A percentile compares a stretch with the other conserved stretches of the same genome.
These are phyloP conservation scores for Volucella inflata DNA, from an alignment of 2,888 invertebrate genomes.

Conservation along the genomic window DNA sequence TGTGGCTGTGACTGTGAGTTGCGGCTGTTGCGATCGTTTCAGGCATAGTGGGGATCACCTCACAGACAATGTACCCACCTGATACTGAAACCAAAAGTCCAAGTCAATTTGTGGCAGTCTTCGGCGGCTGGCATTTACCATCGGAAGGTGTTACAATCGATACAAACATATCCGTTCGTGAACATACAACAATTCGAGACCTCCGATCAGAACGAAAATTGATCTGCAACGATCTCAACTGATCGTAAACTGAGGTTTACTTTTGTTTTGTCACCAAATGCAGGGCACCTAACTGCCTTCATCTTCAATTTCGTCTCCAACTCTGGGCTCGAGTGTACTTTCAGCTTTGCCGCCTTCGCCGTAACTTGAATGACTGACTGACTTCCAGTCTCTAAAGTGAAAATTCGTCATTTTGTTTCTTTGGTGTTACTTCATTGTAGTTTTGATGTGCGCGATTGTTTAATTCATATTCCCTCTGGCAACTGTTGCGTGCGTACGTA, in stretches of 20 bases:
- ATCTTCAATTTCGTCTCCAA: not conserved
- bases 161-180: slow-evolving; percentile 36
- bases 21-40: slow-evolving; percentile 13
- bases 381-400: slow-evolving; percentile 57
- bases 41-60: slow-evolving; percentile 45
- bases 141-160: slow-evolving; percentile 70
- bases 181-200: slow-evolving; percentile 42
- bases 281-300: slow-evolving; percentile 13
- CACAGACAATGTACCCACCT: slow-evolving; percentile 34
- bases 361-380: not conserved
- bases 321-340: not conserved
- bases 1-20: not conserved
- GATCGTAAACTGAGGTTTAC: not conserved
- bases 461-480: slow-evolving; percentile 50
- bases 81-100: slow-evolving; percentile 43
- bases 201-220: not conserved
- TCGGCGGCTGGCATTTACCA: slow-evolving; percentile 60
- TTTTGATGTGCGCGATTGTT: slow-evolving; percentile 48
- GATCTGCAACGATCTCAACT: not conserved
- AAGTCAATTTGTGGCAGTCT: slow-evolving; percentile 57
- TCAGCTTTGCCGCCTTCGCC: not conserved
- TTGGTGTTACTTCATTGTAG: slow-evolving; percentile 33
- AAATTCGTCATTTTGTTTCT: slow-evolving; percentile 44
- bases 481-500: slow-evolving; percentile 23
- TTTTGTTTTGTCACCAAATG: slow-evolving; percentile 55